Base-by-base conservation (phyloP, 2,113 vertebrate species). In the Balaenoptera acutorostrata region DNA sequence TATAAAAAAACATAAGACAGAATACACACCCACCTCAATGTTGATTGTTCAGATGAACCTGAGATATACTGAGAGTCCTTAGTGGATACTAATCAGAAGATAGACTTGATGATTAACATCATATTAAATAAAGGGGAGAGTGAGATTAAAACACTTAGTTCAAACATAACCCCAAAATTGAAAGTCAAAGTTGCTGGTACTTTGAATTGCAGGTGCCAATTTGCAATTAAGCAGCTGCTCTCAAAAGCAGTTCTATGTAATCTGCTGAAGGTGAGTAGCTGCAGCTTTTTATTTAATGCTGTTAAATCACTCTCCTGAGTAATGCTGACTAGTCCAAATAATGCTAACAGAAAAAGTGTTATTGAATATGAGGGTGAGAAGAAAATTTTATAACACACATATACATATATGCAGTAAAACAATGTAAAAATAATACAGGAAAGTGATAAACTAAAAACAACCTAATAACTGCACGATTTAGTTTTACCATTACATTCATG, bases 151-250 rank as follows among this genome's bases (percentile, higher is more conserved):
- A 74, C 41, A 85, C 46, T 23, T 7, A 13, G 20, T 88, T 96
- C 69, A 85, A 44, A 11, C 44, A 27, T 18, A 88, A 68, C 41
- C 44, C 41, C 20, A 25, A 88, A 80, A 75, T 15, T 59, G 15
- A 94, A 61, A 91, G 69, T 78, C 55, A 80, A 52, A 68, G n/a
- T 29, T 83, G 18, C 46, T 44, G 46, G 39, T 33, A n/a, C 25
- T 66, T n/a, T 72, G 39, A 80, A 61, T 46, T 84, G 15, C 25
- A 84, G 36, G 39, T 80, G 69, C 61, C 46, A 39, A 77, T 93
- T 72, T 93, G 29, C 52, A 93, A 57, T 91, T 83, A 66, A 72
- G 77, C 33, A 78, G 69, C 90, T 90, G 39, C n/a, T 95, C 81
- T 72, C 63, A 80, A 8, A 84, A 29, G 21, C 64, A 59, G 31